phyloP scores from a whole-genome alignment of 2,888 invertebrate genomes.

The Hedychridium roseum region DNA sequence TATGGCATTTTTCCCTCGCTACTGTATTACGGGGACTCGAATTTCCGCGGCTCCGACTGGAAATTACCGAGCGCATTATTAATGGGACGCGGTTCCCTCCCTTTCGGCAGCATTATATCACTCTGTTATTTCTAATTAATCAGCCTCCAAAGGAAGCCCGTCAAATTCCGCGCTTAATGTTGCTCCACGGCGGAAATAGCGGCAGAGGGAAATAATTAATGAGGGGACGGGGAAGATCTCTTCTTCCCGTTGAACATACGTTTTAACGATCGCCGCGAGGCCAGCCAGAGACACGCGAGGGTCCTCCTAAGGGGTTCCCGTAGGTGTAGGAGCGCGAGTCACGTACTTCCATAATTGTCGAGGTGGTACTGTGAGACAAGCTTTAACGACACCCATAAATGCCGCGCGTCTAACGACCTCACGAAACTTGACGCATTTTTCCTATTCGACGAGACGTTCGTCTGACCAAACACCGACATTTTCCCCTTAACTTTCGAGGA shows the following conservation, averaged over 20 bases:
- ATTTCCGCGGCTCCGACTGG: no score
- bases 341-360: constrained; percentile 57
- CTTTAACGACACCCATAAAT: constrained; percentile 44
- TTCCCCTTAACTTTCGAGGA: no score
- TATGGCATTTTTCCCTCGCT: no score
- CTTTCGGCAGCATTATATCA: no score
- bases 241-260: constrained; percentile 44
- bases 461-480: no score
- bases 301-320: constrained; percentile 17
- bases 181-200: no score
- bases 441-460: no score
- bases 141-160: background rate
- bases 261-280: constrained; percentile 44
- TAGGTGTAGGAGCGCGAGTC: constrained; percentile 25
- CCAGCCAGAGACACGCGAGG: constrained; percentile 16
- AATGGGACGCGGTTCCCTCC: no score
- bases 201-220: constrained; percentile 51
- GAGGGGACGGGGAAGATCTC: constrained; percentile 44
- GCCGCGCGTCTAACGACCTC: constrained; percentile 31
- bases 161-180: no score
- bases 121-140: background rate
- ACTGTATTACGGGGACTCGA: no score
- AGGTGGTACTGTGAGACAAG: constrained; percentile 43
- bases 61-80: no score
- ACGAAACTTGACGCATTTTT: background rate